Evolutionary conservation across 2,888 invertebrate genomes (phyloP), one percentile per base, ranked within the genome.

Genomic region (Brachyptera risi): DNA sequence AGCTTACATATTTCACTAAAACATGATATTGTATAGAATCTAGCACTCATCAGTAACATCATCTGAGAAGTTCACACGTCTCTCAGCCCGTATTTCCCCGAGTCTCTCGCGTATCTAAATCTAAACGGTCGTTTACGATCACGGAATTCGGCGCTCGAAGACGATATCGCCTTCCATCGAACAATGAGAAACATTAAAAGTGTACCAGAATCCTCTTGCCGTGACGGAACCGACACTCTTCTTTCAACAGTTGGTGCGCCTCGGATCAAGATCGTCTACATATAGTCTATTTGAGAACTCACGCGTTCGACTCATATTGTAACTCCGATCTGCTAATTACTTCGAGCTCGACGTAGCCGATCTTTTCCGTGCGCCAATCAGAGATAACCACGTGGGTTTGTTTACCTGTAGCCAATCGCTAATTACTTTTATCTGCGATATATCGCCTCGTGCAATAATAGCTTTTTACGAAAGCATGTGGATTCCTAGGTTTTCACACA

Each of bases 91-190:
- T n/a, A n/a, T n/a, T n/a, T n/a, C n/a, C n/a, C n/a, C n/a, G n/a
- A n/a, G n/a, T n/a, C n/a, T n/a, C n/a, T n/a, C n/a, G n/a, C n/a
- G n/a, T n/a, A n/a, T n/a, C n/a, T n/a, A n/a, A n/a, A n/a, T n/a
- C n/a, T n/a, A n/a, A n/a, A n/a, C n/a, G n/a, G n/a, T n/a, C n/a
- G n/a, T n/a, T n/a, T 11, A 7, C 19, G 42, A 42, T 42, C 47
- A 47, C 47, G 47, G 47, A 47, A 47, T 47, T 47, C n/a, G 47
- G 47, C 47, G 17, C 17, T n/a, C n/a, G n/a, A n/a, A n/a, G n/a
- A n/a, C n/a, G n/a, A n/a, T n/a, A n/a, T n/a, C n/a, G n/a, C n/a
- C 35, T 31, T 5, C 35, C 35, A 5, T 31, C 35, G 7, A 31
- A 5, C 7, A 7, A 11, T 31, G n/a, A 9, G n/a, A 40, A 7